A percentile compares a stretch with the other conserved stretches of the same genome.
Evolutionary conservation across 2,888 invertebrate genomes (phyloP).

Genomic region (Aleiodes testaceus): DNA sequence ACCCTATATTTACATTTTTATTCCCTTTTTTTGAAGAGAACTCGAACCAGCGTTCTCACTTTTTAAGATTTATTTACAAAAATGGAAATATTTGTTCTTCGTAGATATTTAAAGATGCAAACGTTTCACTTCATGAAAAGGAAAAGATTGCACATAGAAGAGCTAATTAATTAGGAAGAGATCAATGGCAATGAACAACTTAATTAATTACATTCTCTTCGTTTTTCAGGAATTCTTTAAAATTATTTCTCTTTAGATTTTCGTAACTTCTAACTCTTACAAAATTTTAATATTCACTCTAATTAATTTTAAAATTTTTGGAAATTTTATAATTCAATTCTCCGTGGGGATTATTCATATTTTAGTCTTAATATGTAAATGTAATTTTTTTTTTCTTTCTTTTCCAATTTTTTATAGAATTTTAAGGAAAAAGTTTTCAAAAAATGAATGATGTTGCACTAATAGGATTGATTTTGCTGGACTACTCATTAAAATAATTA

Average conservation of each 20-base stretch:
- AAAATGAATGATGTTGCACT: no score
- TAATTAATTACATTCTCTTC: not conserved
- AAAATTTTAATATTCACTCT: no score
- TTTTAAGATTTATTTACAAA: not conserved
- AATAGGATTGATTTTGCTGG: no score
- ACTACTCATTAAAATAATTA: no score
- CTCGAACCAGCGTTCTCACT: not conserved
- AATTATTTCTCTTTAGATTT: not conserved
- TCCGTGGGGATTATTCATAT: no score
- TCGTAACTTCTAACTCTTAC: not conserved
- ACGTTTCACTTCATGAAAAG: not conserved
- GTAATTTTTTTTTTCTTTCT: no score
- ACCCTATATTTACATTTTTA: conserved; percentile 23
- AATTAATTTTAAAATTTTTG: no score
- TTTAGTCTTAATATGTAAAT: no score
- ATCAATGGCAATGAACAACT: conserved; percentile 14
- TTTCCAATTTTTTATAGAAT: no score
- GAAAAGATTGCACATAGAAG: conserved; percentile 25
- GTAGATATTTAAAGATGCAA: not conserved
- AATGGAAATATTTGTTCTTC: conserved; percentile 1
- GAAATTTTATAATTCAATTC: no score
- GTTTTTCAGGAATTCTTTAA: not conserved
- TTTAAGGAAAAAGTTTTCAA: no score
- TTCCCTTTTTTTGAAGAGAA: not conserved
- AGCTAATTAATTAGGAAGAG: conserved; percentile 13